Evolutionary conservation across 2,113 vertebrate genomes (phyloP), one percentile per base, ranked within the genome.

Genomic region (Neoarius graeffei): DNA sequence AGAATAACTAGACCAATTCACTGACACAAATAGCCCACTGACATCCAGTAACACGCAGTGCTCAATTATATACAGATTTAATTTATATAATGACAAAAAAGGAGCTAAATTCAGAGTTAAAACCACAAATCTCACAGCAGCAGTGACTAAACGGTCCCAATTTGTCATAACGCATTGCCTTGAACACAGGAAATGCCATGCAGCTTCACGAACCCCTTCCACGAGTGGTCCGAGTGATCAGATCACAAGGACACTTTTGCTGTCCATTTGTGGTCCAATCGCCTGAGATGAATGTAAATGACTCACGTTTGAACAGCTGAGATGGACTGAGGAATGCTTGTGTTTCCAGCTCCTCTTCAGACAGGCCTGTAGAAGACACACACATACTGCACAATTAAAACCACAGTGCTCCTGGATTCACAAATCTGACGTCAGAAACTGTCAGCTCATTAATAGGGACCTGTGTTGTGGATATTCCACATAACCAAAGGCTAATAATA

Each of bases 321-420:
- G 86, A 81, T 25, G 93, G 90, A 91, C 85, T 89, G 19, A 85
- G 13, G 80, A 94, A 95, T 2, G 83, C 89, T 66, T 94, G 93
- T 25, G 94, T 95, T 13, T 92, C 93, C 91, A 94, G 87, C 25
- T 93, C 87, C 67, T 93, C 92, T n/a, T 92, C 60, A 19, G 81
- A 73, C 88, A 76, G 27, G 50, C 54, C 91, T 93, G 82, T 52
- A 88, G 83, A 15, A 25, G 86, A 88, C 76, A 50, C 1, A 83
- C 2, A 64, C 81, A 83, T 83, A 52, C 1, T 1, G n/a, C 48
- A 77, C 35, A 74, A 4, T 73, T 73, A 69, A 71, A 50, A 50
- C 73, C 20, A 76, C 20, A 76, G 9, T 50, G 42, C 20, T 50
- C 17, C 7, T 50, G 9, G 4, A 20, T 48, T 74, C 17, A 30